Conservation (phyloP, 2,113 vertebrate species). For the Atractosteus spatula region DNA sequence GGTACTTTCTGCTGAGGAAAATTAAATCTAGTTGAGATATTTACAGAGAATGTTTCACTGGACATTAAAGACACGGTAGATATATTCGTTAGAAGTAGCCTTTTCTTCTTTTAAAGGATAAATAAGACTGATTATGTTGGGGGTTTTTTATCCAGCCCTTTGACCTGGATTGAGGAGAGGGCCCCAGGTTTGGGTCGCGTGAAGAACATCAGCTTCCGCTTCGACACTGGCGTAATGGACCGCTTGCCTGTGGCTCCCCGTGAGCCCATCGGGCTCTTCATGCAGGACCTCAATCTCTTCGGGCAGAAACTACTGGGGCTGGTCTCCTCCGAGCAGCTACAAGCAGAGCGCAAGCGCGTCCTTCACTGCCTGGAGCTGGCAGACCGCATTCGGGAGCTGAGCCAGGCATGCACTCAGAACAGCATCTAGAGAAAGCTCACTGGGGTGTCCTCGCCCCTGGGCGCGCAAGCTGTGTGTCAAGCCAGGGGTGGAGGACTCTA, state of each 20-base stretch:
- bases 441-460: no score
- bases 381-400: conserved; percentile 68
- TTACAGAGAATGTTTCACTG: no score
- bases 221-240: conserved; percentile 74
- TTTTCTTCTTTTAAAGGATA: no score
- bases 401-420: conserved; percentile 27
- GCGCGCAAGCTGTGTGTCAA: no score
- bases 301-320: conserved; percentile 77
- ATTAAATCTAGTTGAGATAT: no score
- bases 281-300: conserved; percentile 86
- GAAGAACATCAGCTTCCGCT: conserved; percentile 80
- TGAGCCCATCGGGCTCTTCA: conserved; percentile 78
- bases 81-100: no score
- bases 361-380: conserved; percentile 81
- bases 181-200: conserved; percentile 71
- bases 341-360: conserved; percentile 70
- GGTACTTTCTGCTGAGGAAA: no score
- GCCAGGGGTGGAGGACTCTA: no score
- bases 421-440: not conserved
- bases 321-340: conserved; percentile 65
- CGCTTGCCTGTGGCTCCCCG: conserved; percentile 66
- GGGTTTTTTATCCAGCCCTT: conserved; percentile 51
- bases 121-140: no score
- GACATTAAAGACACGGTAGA: no score
- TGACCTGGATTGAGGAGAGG: conserved; percentile 90